A percentile compares a stretch with the other conserved stretches of the same genome.
phyloP scores from a whole-genome alignment of 2,888 invertebrate genomes.

The Tipula unca region DNA sequence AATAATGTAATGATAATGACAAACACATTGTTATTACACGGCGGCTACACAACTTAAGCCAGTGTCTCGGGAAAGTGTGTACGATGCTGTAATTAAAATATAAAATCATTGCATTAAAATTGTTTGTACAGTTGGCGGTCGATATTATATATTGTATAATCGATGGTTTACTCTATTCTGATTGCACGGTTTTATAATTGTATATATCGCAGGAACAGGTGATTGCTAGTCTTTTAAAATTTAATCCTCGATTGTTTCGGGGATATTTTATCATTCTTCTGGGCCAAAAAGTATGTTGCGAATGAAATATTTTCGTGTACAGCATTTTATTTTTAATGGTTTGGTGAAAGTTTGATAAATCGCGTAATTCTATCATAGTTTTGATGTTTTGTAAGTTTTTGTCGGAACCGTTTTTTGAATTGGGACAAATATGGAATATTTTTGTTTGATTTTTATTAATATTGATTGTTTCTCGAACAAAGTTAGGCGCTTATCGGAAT shows the following conservation, averaged over 20 bases:
- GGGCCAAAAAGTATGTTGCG: background rate
- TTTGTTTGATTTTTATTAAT: background rate
- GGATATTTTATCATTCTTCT: background rate
- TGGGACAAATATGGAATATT: background rate
- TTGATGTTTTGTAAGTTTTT: background rate
- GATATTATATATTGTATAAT: background rate
- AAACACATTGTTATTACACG: background rate
- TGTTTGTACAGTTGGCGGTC: background rate
- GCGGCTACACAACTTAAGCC: background rate
- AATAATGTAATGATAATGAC: background rate
- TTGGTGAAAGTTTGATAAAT: slow-evolving; percentile 1
- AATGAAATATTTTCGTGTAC: background rate
- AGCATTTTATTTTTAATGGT: background rate
- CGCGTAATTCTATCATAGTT: background rate
- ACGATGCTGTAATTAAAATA: background rate
- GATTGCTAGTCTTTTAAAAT: background rate
- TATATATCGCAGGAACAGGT: background rate
- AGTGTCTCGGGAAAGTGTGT: background rate
- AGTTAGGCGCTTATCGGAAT: background rate
- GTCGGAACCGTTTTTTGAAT: background rate
- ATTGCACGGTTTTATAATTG: background rate
- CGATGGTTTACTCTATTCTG: background rate
- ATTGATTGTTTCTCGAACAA: background rate
- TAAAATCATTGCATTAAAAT: background rate
- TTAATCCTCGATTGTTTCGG: background rate